These are phyloP conservation scores for Chelmon rostratus DNA, from an alignment of 2,797 vertebrate species.

Conservation along the genomic window DNA sequence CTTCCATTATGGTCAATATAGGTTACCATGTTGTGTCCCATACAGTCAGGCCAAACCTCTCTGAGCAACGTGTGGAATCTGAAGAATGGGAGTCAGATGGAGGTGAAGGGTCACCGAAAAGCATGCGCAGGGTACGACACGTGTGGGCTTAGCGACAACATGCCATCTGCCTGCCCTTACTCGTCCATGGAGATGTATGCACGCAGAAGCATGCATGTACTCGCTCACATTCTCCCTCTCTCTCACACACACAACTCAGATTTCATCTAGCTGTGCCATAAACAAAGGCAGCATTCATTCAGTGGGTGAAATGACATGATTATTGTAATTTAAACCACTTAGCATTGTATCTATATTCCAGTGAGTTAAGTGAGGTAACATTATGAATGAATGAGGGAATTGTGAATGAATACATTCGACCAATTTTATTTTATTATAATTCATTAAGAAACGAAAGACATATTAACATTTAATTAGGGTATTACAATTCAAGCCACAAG, in stretches of 20 bases:
- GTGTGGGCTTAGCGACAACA: constrained; percentile 77
- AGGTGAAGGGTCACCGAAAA: constrained; percentile 79
- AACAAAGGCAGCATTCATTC: constrained; percentile 77
- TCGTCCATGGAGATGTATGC: constrained; percentile 67
- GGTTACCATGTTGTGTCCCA: constrained; percentile 37
- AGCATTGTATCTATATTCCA: constrained; percentile 49
- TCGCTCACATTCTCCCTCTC: constrained; percentile 34
- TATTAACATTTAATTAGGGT: constrained; percentile 47
- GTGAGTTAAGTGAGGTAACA: constrained; percentile 25
- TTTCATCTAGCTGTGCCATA: constrained; percentile 60
- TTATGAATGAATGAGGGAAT: constrained; percentile 49
- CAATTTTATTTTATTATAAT: constrained; percentile 40
- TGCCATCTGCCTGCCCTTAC: constrained; percentile 73
- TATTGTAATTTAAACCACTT: constrained; percentile 75
- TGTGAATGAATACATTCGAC: constrained; percentile 51
- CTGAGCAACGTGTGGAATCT: constrained; percentile 77
- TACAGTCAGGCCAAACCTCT: constrained; percentile 63
- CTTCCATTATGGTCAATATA: constrained; percentile 26
- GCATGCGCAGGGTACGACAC: constrained; percentile 68
- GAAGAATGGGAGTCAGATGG: constrained; percentile 76
- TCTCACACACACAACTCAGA: constrained; percentile 37
- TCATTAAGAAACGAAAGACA: constrained; percentile 43
- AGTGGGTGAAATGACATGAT: constrained; percentile 55
- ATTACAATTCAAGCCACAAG: constrained; percentile 51
- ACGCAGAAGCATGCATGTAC: constrained; percentile 50